Percentiles rank a stretch among this genome's conserved stretches.
These are phyloP conservation scores for Oplegnathus fasciatus DNA, from an alignment of 2,113 vertebrate genomes.

Conservation along the genomic window DNA sequence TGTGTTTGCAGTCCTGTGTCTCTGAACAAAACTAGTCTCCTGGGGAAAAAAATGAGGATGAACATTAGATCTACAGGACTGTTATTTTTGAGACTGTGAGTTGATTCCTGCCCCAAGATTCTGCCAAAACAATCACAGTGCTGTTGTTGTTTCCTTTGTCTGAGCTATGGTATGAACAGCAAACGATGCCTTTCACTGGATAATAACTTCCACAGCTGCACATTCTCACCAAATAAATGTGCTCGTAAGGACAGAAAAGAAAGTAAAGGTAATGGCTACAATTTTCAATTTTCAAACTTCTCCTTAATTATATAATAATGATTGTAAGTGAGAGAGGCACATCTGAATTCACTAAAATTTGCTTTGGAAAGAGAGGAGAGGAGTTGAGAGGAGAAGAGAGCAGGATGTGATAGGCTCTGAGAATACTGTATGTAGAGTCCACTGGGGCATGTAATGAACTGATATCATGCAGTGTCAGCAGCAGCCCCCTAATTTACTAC, in stretches of 20 bases:
- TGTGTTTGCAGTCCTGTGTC: neutral
- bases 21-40: neutral
- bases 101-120: neutral
- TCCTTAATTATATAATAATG: neutral
- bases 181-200: neutral
- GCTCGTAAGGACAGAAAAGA: neutral
- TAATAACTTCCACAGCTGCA: neutral
- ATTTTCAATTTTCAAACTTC: neutral
- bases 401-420: neutral
- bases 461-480: conserved; percentile 72
- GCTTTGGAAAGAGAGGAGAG: neutral
- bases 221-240: neutral
- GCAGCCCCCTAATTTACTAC: conserved; percentile 58
- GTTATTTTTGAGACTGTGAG: neutral
- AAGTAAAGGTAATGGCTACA: neutral
- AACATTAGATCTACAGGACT: neutral
- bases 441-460: conserved; percentile 59
- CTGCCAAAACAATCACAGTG: conserved; percentile 1
- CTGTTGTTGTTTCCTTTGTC: conserved; percentile 6
- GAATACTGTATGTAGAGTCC: conserved; percentile 44
- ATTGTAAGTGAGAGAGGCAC: neutral
- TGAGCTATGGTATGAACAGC: neutral
- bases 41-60: neutral
- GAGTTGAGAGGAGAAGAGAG: neutral
- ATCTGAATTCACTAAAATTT: neutral